Base-by-base conservation (phyloP, 2,797 vertebrate genomes). In the Typhlichthys eigenmanni region DNA sequence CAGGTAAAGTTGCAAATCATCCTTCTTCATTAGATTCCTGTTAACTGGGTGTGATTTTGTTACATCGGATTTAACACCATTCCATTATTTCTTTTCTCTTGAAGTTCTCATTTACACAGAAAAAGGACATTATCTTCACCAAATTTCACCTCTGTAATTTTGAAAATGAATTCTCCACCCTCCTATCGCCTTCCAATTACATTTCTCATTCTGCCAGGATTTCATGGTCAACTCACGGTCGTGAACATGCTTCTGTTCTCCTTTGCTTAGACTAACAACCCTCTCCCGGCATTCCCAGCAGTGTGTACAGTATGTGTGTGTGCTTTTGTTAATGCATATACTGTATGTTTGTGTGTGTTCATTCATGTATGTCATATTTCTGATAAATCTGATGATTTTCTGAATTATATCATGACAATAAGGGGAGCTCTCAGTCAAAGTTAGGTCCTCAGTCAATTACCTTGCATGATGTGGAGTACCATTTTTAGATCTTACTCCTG, bases 131-230 rank as follows among this genome's bases (percentile, higher is more conserved):
- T 84, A 74, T 75, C 67, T 63, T 57, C 46, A 76, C 68, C 72
- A 77, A 84, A 80, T 75, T 71, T 85, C 83, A 83, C 80, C 77
- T 82, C 76, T 81, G 78, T 85, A 76, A 83, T 88, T 91, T 85
- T 13, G 19, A 74, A 83, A 89, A 89, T 85, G 76, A 87, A 87
- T 86, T 87, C 69, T 69, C 75, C 76, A 71, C 71, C 78, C 76
- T 85, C 58, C 76, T 74, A 65, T 84, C 76, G 34, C 85, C 83
- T 72, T 83, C 74, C 78, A 85, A 83, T 88, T 88, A 86, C 74
- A 81, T 77, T 87, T 90, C 83, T 87, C 85, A 87, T 86, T 91
- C 73, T 80, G 80, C 66, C 67, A 63, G 69, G 83, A 87, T 91
- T 91, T 90, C 86, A 89, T 76, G 83, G 82, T 86, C 84, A 81